Conservation (phyloP, 2,113 vertebrate genomes). For the Cottus gobio region DNA sequence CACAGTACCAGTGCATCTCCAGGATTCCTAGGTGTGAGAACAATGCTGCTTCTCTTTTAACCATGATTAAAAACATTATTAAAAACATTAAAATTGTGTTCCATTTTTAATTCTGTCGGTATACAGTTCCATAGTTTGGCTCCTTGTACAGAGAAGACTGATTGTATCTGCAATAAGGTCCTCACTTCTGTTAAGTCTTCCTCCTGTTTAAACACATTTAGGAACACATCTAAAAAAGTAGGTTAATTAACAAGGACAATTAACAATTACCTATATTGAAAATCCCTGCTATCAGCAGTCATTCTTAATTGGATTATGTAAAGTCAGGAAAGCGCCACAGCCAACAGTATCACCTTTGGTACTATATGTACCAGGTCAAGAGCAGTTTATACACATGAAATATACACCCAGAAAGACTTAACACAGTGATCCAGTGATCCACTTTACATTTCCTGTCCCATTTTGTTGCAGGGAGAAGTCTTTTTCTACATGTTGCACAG, state of each 20-base stretch:
- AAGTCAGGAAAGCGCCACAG: conserved; percentile 20
- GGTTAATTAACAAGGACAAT: conserved; percentile 38
- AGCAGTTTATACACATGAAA: conserved; percentile 41
- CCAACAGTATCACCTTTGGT: conserved; percentile 41
- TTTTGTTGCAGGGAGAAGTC: background rate
- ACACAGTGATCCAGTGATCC: conserved; percentile 5
- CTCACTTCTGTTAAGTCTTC: background rate
- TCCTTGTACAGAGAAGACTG: no score
- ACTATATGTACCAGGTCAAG: conserved; percentile 43
- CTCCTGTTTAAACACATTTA: background rate
- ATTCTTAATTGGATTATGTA: conserved; percentile 70
- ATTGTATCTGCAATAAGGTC: background rate
- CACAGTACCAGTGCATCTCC: no score
- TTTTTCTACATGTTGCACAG: background rate
- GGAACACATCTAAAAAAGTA: conserved; percentile 1
- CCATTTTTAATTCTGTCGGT: no score
- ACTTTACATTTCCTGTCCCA: conserved; percentile 21
- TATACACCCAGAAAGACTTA: conserved; percentile 11
- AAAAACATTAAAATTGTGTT: no score
- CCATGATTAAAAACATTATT: no score
- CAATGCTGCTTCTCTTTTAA: no score
- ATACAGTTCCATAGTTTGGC: no score
- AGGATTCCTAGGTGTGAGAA: no score
- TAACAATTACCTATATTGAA: conserved; percentile 10
- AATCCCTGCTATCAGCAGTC: conserved; percentile 55